These are phyloP conservation scores for Hippocampus comes DNA, from an alignment of 2,113 vertebrate species.

Conservation along the genomic window DNA sequence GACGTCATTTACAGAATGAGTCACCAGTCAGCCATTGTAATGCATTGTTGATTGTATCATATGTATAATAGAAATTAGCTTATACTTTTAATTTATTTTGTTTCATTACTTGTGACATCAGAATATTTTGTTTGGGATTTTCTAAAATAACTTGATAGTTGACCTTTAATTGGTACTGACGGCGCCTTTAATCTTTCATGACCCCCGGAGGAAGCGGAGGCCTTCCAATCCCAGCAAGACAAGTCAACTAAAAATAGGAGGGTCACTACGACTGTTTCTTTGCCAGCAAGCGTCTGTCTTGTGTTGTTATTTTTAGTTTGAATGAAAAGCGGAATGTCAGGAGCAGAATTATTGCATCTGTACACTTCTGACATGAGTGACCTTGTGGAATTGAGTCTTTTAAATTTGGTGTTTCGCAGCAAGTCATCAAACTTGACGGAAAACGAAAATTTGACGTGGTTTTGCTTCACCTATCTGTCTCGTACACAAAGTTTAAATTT, in stretches of 20 bases:
- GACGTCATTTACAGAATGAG: no score
- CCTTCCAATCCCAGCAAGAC: conserved; percentile 40
- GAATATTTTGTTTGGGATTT: no score
- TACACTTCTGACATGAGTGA: background rate
- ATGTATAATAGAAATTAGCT: no score
- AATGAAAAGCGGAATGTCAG: background rate
- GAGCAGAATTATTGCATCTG: background rate
- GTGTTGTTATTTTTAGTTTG: background rate
- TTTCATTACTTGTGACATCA: no score
- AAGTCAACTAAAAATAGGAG: conserved; percentile 45
- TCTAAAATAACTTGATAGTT: conserved; percentile 26
- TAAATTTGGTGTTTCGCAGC: background rate
- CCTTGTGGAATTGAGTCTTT: background rate
- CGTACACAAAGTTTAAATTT: no score
- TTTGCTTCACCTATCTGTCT: background rate
- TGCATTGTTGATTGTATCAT: no score
- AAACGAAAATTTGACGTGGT: background rate
- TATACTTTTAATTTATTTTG: no score
- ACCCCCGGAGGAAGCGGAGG: conserved; percentile 33
- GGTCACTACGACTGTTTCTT: conserved; percentile 42
- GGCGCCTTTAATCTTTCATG: conserved; percentile 57
- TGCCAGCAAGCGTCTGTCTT: conserved; percentile 14
- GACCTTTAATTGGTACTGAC: conserved; percentile 40
- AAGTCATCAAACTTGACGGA: background rate
- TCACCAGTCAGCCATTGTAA: no score